Conservation (phyloP, 2,797 vertebrate genomes). For the Sebastes hubbsi region DNA sequence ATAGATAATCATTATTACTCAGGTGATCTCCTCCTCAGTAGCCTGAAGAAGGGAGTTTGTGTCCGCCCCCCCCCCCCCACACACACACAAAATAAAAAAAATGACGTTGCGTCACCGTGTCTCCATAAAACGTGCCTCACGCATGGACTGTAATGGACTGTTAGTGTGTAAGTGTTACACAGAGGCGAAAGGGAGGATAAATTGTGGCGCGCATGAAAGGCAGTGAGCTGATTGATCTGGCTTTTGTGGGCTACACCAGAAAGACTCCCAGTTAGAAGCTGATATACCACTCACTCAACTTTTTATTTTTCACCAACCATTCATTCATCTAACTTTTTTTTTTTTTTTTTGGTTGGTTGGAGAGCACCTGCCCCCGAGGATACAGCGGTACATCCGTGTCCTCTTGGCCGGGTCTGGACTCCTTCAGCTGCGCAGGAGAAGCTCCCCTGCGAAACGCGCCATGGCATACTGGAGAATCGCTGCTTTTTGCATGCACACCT, state of each 20-base stretch:
- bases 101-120: slow-evolving; percentile 78
- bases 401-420: slow-evolving; percentile 40
- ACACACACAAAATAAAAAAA: slow-evolving; percentile 8
- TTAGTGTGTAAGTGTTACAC: slow-evolving; percentile 26
- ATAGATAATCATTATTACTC: neutral
- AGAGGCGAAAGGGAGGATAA: slow-evolving; percentile 48
- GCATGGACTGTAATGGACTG: slow-evolving; percentile 35
- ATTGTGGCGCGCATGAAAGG: slow-evolving; percentile 32
- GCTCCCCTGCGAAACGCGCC: slow-evolving; percentile 54
- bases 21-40: neutral
- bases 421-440: slow-evolving; percentile 48
- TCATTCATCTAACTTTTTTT: neutral
- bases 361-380: slow-evolving; percentile 78
- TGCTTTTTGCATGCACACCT: slow-evolving; percentile 35
- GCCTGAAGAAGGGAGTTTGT: neutral
- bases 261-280: neutral
- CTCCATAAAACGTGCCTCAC: slow-evolving; percentile 74
- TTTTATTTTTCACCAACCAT: neutral
- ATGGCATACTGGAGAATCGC: slow-evolving; percentile 53
- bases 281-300: neutral
- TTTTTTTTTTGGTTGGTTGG: neutral
- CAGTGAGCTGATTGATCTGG: slow-evolving; percentile 32
- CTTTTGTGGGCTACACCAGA: neutral
- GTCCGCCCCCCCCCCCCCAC: slow-evolving; percentile 12
- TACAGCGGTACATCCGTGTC: slow-evolving; percentile 45